A percentile compares a stretch with the other conserved stretches of the same genome.
phyloP scores from a whole-genome alignment of 2,888 invertebrate genomes.

The Helicoverpa assulta region DNA sequence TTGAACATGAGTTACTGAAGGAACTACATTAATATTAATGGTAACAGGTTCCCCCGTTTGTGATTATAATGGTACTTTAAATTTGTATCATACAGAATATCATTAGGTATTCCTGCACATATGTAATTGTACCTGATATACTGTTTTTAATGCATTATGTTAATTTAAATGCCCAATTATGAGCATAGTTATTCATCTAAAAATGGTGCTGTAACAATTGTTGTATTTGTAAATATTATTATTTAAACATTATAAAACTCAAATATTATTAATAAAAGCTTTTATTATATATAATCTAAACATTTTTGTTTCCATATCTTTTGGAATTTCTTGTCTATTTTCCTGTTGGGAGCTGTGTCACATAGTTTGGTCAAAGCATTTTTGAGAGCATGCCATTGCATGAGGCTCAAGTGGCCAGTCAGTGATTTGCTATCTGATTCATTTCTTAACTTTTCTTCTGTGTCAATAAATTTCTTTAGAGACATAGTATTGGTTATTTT shows the following conservation, averaged over 20 bases:
- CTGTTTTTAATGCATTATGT: constrained; percentile 63
- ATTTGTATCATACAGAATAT: constrained; percentile 51
- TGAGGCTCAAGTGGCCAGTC: constrained; percentile 85
- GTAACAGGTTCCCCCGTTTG: constrained; percentile 7
- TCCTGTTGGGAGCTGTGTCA: constrained; percentile 71
- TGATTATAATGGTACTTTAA: constrained; percentile 29
- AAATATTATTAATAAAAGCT: constrained; percentile 69
- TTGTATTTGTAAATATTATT: constrained; percentile 70
- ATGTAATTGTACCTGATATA: constrained; percentile 75
- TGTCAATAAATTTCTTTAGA: constrained; percentile 76
- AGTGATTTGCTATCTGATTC: constrained; percentile 72
- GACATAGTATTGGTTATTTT: constrained; percentile 72
- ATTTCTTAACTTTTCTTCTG: constrained; percentile 80
- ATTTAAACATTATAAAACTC: constrained; percentile 67
- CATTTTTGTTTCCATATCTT: constrained; percentile 87
- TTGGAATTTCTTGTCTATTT: constrained; percentile 80
- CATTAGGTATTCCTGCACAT: constrained; percentile 52
- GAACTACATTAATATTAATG: constrained; percentile 6
- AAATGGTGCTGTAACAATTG: constrained; percentile 81
- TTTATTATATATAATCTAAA: constrained; percentile 76
- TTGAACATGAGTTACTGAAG: constrained; percentile 13
- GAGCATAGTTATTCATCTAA: constrained; percentile 70
- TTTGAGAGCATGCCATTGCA: constrained; percentile 89
- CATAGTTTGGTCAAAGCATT: constrained; percentile 76
- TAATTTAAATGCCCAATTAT: constrained; percentile 57